Evolutionary conservation across 2,888 invertebrate genomes (phyloP), one percentile per base, ranked within the genome.

Genomic region (Xanthia icteritia): DNA sequence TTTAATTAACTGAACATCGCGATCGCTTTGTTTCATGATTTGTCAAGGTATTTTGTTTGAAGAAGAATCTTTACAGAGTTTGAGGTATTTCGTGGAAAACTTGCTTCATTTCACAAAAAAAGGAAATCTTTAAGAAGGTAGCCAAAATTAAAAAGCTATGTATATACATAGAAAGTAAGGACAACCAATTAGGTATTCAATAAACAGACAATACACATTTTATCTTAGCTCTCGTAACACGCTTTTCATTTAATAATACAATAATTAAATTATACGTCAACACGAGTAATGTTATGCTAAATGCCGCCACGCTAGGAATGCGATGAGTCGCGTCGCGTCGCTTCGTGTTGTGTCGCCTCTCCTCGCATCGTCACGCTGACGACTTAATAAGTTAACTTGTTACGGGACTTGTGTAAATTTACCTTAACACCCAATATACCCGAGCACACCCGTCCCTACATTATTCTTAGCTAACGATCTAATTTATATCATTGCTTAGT

Each of bases 351-450:
- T 91, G 78, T 91, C 86, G 88, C 82, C n/a, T 82, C 80, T 71
- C 60, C 48, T 89, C 89, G 87, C 91, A 90, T 86, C 88, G 91
- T 91, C 90, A 90, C 91, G 89, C 92, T 94, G 95, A 96, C 92
- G 95, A 94, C 94, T 94, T 96, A 95, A 96, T 96, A 96, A 95
- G 94, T 95, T 94, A 94, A 94, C 93, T 95, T 94, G 95, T 94
- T 94, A 94, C 91, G 93, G 92, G 93, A 91, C 93, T 92, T 93
- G 96, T 94, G 95, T 95, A 96, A 96, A 96, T 96, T 96, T 95
- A 95, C 96, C 95, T 96, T 95, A 92, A 94, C 94, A 93, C 95
- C 94, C 93, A 92, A 94, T 95, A 93, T 94, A 93, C 94, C 89
- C 91, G 90, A 91, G 90, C 91, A 88, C 92, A 91, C 92, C 91